These are phyloP conservation scores for Fragum fragum DNA, from an alignment of 2,888 invertebrate genomes.

Conservation along the genomic window DNA sequence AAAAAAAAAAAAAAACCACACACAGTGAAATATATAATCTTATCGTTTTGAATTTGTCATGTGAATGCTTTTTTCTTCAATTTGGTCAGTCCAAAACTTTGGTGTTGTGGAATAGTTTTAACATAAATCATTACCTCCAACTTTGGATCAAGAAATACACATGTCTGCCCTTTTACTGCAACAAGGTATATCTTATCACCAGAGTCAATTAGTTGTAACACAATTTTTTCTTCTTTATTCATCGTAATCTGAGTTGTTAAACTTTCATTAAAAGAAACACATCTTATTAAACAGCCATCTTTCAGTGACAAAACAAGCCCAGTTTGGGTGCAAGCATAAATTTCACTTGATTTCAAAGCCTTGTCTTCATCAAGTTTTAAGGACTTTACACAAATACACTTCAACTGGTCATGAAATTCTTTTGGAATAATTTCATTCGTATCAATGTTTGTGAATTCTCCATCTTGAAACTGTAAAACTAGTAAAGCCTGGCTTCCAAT, in stretches of 20 bases:
- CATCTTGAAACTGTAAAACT: slow-evolving; percentile 2
- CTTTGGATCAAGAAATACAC: not conserved
- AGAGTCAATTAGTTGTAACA: not conserved
- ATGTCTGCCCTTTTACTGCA: not conserved
- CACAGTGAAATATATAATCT: too few species aligned
- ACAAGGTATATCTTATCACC: not conserved
- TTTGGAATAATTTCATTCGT: not conserved
- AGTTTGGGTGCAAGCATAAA: slow-evolving; percentile 9
- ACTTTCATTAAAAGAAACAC: not conserved
- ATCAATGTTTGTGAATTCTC: slow-evolving; percentile 2
- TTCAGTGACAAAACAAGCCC: not conserved
- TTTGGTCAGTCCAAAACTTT: too few species aligned
- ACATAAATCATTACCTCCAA: not conserved
- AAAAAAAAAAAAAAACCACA: too few species aligned
- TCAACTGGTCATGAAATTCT: slow-evolving; percentile 8
- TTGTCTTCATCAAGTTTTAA: not conserved
- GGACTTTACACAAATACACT: not conserved
- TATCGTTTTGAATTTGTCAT: too few species aligned
- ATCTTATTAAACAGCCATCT: slow-evolving; percentile 1
- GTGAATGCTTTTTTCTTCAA: too few species aligned
- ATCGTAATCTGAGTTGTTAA: not conserved
- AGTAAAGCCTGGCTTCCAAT: not conserved
- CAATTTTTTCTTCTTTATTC: not conserved
- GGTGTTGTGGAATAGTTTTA: too few species aligned
- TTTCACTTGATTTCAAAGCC: not conserved